Conservation (phyloP, 2,888 invertebrate species). For the Luperina nickerlii region DNA sequence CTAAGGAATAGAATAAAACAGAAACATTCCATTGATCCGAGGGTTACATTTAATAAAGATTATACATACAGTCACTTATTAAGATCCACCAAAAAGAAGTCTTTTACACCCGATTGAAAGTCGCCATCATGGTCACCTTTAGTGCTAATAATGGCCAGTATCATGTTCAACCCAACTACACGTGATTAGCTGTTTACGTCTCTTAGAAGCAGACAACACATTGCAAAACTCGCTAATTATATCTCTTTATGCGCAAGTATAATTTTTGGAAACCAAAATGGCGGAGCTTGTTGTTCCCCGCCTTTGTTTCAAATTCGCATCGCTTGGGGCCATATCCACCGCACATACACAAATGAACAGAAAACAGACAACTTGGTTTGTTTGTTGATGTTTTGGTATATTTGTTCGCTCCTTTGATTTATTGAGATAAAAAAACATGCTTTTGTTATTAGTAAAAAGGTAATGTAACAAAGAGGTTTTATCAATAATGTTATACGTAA, state of each 20-base stretch:
- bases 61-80: too few relatives aligned
- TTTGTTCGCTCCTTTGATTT: conserved; percentile 17
- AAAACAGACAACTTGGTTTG: conserved; percentile 11
- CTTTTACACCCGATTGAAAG: neutral
- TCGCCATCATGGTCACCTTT: conserved; percentile 33
- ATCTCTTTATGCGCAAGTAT: conserved; percentile 18
- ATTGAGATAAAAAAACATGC: conserved; percentile 10
- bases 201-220: conserved; percentile 31
- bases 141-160: conserved; percentile 21
- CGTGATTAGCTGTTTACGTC: conserved; percentile 44
- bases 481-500: neutral
- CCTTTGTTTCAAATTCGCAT: conserved; percentile 58
- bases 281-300: neutral
- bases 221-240: conserved; percentile 42
- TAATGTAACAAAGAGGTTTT: conserved; percentile 15
- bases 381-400: conserved; percentile 25
- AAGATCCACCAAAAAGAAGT: neutral
- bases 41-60: neutral
- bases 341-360: conserved; percentile 23
- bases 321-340: conserved; percentile 48
- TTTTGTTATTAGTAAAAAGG: conserved; percentile 25
- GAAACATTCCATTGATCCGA: neutral
- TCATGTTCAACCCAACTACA: conserved; percentile 43
- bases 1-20: neutral
- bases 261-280: conserved; percentile 48